phyloP scores from a whole-genome alignment of 2,113 vertebrate species.

The Gracilinanus agilis region DNA sequence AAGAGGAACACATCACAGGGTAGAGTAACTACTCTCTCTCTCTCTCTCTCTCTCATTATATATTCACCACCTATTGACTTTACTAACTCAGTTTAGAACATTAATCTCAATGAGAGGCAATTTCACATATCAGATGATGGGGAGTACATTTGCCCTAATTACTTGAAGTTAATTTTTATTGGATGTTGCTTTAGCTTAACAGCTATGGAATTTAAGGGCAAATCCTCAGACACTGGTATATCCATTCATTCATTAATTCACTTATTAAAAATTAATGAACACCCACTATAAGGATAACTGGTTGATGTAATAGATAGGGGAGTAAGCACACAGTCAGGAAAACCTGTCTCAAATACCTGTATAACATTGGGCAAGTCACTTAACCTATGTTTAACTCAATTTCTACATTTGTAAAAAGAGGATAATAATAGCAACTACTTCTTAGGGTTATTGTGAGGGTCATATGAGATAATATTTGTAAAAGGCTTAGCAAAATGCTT shows the following conservation, averaged over 20 bases:
- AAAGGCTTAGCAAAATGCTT: background rate
- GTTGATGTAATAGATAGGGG: background rate
- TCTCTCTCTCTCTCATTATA: background rate
- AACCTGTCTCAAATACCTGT: background rate
- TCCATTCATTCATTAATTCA: background rate
- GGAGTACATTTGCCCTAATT: background rate
- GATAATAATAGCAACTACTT: background rate
- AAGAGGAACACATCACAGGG: background rate
- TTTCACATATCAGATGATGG: slow-evolving; percentile 10
- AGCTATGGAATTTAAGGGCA: background rate
- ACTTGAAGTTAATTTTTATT: background rate
- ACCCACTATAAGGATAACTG: background rate
- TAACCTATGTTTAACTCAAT: background rate
- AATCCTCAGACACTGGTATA: background rate
- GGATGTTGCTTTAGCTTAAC: background rate
- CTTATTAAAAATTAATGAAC: background rate
- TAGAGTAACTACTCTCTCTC: background rate
- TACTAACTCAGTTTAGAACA: background rate
- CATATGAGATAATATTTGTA: background rate
- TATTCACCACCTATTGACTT: background rate
- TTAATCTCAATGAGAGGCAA: background rate
- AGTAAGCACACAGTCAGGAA: background rate
- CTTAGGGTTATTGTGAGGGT: background rate
- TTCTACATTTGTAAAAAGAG: too few relatives aligned
- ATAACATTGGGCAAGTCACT: background rate